These are phyloP conservation scores for Neosilurus hyrtlii DNA, from an alignment of 2,797 vertebrate genomes.

Conservation along the genomic window DNA sequence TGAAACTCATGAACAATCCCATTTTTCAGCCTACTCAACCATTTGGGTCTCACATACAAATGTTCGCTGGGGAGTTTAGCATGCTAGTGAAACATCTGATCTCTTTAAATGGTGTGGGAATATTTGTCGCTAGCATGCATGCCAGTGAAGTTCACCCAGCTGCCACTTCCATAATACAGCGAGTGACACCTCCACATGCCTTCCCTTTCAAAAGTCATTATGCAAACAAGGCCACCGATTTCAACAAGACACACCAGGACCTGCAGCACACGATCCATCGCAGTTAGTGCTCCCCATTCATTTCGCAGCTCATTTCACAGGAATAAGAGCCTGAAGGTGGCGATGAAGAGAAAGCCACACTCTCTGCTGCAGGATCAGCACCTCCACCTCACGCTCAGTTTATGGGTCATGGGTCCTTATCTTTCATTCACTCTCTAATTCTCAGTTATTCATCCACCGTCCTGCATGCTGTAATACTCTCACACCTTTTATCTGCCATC, in stretches of 20 bases:
- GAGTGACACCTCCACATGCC: neutral
- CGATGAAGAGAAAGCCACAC: neutral
- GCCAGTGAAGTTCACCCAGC: neutral
- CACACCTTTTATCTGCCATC: neutral
- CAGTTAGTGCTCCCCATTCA: neutral
- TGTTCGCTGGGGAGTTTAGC: neutral
- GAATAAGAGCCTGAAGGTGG: neutral
- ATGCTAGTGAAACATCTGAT: neutral
- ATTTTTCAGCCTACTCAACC: too few species aligned
- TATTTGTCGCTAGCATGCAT: neutral
- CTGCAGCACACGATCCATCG: neutral
- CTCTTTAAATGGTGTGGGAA: neutral
- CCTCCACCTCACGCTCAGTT: neutral
- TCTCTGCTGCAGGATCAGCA: neutral
- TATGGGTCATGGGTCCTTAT: neutral
- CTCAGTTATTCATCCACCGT: neutral
- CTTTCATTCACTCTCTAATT: neutral
- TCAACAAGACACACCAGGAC: neutral
- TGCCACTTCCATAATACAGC: neutral
- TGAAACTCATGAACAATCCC: too few species aligned
- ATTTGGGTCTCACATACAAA: too few species aligned
- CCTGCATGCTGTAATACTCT: neutral
- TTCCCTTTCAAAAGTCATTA: neutral
- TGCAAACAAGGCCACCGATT: neutral
- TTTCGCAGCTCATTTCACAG: constrained; percentile 10